These are phyloP conservation scores for Sapayoa aenigma DNA, from an alignment of 2,113 vertebrate genomes.

Conservation along the genomic window DNA sequence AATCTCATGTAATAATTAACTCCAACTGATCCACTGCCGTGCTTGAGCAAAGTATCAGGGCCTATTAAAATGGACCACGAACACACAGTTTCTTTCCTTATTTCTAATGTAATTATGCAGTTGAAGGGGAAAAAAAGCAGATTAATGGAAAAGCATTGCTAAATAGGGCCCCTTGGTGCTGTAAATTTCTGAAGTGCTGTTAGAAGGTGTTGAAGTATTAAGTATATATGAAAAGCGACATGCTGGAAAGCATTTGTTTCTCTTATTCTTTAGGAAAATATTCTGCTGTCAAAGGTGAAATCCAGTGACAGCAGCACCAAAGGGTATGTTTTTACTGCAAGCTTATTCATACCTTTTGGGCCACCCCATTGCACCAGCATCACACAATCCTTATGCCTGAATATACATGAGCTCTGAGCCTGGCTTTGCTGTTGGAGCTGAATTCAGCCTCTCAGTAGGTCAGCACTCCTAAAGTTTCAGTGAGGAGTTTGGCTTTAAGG, in stretches of 20 bases:
- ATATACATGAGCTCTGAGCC: not conserved
- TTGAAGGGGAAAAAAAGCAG: not conserved
- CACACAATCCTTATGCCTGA: not conserved
- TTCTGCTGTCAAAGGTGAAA: slow-evolving; percentile 43
- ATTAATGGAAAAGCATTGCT: slow-evolving; percentile 59
- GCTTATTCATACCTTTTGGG: not conserved
- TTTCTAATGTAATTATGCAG: slow-evolving; percentile 67
- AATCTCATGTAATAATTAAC: slow-evolving; percentile 76
- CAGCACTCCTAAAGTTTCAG: not conserved
- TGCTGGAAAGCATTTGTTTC: slow-evolving; percentile 25
- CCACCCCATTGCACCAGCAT: not conserved
- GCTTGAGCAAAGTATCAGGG: slow-evolving; percentile 67
- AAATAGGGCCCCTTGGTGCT: slow-evolving; percentile 58
- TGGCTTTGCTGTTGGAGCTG: not conserved
- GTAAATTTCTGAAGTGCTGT: slow-evolving; percentile 44
- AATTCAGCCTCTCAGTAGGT: not conserved
- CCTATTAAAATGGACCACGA: slow-evolving; percentile 70
- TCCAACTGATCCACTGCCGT: slow-evolving; percentile 70
- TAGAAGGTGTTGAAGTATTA: slow-evolving; percentile 47
- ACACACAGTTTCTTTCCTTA: slow-evolving; percentile 65
- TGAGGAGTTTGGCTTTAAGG: not conserved
- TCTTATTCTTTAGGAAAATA: slow-evolving; percentile 41
- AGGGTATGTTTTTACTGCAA: not conserved
- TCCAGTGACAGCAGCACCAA: slow-evolving; percentile 10
- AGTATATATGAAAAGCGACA: slow-evolving; percentile 32